These are phyloP conservation scores for Drosophila guanche DNA, from an alignment of 1,140 invertebrate species.

Conservation along the genomic window DNA sequence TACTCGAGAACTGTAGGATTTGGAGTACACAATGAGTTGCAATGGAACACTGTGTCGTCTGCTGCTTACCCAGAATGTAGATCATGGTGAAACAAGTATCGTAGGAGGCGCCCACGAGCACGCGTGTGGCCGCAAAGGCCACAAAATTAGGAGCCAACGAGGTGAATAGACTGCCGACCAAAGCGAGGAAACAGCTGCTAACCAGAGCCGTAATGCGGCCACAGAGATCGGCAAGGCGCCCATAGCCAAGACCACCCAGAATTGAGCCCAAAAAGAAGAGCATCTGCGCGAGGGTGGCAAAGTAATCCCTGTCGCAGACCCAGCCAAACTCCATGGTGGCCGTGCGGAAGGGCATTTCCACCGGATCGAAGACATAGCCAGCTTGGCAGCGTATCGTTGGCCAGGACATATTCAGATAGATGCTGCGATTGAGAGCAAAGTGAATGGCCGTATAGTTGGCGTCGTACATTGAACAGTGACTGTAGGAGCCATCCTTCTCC, in stretches of 20 bases:
- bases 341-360: conserved; percentile 88
- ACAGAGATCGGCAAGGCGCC: conserved; percentile 91
- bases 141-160: conserved; percentile 87
- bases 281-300: conserved; percentile 89
- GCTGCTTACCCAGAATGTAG: conserved; percentile 91
- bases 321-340: conserved; percentile 91
- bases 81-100: conserved; percentile 96
- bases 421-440: conserved; percentile 83
- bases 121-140: conserved; percentile 89
- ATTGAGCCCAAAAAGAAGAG: conserved; percentile 93
- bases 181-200: conserved; percentile 89
- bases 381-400: conserved; percentile 85
- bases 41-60: background rate
- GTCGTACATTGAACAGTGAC: conserved; percentile 88
- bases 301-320: conserved; percentile 90
- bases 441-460: conserved; percentile 87
- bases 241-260: conserved; percentile 91
- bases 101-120: conserved; percentile 92
- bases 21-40: conserved; percentile 38
- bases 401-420: conserved; percentile 85
- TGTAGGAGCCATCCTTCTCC: conserved; percentile 84
- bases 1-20: conserved; percentile 89
- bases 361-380: conserved; percentile 89
- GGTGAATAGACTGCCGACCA: conserved; percentile 89
- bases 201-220: conserved; percentile 92